Percentiles rank a stretch among this genome's conserved stretches.
These are phyloP conservation scores for Speoplatyrhinus poulsoni DNA, from an alignment of 2,113 vertebrate species.

Conservation along the genomic window DNA sequence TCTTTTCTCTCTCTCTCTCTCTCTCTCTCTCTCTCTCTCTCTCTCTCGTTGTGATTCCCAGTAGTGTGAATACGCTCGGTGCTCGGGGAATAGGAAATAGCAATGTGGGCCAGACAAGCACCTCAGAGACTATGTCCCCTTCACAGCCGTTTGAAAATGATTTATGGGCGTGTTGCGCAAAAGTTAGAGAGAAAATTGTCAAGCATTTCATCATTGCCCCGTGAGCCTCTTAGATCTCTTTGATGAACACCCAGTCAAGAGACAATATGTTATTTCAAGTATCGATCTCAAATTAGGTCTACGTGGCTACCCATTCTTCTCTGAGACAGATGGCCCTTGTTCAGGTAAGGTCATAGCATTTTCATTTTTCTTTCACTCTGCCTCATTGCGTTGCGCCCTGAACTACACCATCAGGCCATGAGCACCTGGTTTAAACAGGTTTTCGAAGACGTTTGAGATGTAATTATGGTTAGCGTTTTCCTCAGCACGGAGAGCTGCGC, in stretches of 20 bases:
- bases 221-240: constrained; percentile 49
- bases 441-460: not conserved
- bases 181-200: constrained; percentile 46
- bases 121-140: constrained; percentile 43
- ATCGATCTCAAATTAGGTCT: constrained; percentile 61
- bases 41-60: constrained; percentile 36
- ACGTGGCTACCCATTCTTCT: constrained; percentile 22
- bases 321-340: constrained; percentile 26
- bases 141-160: constrained; percentile 53
- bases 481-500: too few relatives aligned
- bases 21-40: constrained; percentile 22
- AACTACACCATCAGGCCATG: constrained; percentile 13
- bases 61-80: constrained; percentile 45
- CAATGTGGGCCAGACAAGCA: constrained; percentile 63
- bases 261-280: constrained; percentile 46
- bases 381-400: constrained; percentile 4
- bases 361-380: constrained; percentile 41
- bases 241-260: constrained; percentile 51
- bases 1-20: too few relatives aligned
- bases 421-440: not conserved
- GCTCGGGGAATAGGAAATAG: constrained; percentile 53
- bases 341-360: constrained; percentile 47
- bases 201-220: constrained; percentile 49
- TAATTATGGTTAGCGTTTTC: not conserved
- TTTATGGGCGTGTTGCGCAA: constrained; percentile 45